Base-by-base conservation (phyloP, 2,888 invertebrate species). In the Xiphydria camelus region DNA sequence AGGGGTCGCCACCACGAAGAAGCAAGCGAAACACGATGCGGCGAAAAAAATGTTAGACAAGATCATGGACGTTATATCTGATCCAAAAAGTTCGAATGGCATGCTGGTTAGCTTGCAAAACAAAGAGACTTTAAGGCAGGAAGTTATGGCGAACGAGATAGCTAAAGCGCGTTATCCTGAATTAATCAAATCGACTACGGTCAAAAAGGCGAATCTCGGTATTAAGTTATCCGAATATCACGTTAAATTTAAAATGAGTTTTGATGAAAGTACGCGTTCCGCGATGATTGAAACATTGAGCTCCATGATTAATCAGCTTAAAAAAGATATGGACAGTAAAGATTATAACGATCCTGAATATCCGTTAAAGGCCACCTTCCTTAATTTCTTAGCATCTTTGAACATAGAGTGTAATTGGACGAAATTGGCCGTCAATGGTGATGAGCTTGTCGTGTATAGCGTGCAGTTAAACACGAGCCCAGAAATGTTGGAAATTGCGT, bases 21-120 rank as follows among this genome's bases (percentile, higher is more conserved):
- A 85, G 67, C 78, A 80, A 49, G 86, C 87, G 5, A 82, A 84
- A 41, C 86, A 86, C 62, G 69, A 79, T 20, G 84, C 83, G 26
- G 84, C 87, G 1, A 72, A 73, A 52, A 76, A 76, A 45, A 73
- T 75, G 75, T 41, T 68, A 2, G 57, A 61, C 4, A 53, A 62
- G 34, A 53, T 75, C 33, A 53, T 32, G 2, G 55, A 59, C 3
- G 55, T 74, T 2, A 49, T 71, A 0, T 31, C 40, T 4, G 57
- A 65, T 12, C 9, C 4, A 5, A 12, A 7, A 14, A 7, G 6
- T 5, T 5, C 5, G 12, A 15, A 29, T 12, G 4, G 1, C 12
- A 10, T 4, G 3, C 7, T 5, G 6, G 3, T 1, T 1, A 12
- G 7, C 14, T 29, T 5, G 15, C 12, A 29, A 4, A 17, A 22